Evolutionary conservation across 2,888 invertebrate genomes (phyloP).

Genomic region (Campopleginae sp.): DNA sequence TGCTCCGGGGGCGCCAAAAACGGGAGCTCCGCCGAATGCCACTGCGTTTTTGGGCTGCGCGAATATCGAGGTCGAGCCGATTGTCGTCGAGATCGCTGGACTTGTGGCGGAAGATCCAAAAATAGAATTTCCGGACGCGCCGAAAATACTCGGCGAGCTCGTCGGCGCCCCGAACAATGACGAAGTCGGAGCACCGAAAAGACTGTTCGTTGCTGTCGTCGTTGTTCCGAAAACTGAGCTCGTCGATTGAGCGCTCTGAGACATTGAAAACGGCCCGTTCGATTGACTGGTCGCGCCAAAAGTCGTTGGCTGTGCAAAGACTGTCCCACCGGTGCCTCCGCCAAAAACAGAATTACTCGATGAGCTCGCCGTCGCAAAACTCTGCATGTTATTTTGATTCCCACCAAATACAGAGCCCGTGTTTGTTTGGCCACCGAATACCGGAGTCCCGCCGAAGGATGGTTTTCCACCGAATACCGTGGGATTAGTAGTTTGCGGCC

Average conservation of each 20-base stretch:
- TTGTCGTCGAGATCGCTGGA: constrained; percentile 46
- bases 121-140: constrained; percentile 56
- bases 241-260: constrained; percentile 73
- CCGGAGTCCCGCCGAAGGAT: constrained; percentile 74
- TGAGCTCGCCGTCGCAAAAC: constrained; percentile 49
- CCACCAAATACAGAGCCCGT: constrained; percentile 72
- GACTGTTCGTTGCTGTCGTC: constrained; percentile 42
- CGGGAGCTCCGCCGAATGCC: constrained; percentile 77
- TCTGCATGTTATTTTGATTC: constrained; percentile 47
- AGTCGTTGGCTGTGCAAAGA: constrained; percentile 71
- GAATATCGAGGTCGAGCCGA: constrained; percentile 72
- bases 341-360: constrained; percentile 53
- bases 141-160: constrained; percentile 70
- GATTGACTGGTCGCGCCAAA: constrained; percentile 72
- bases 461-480: constrained; percentile 78
- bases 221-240: constrained; percentile 29
- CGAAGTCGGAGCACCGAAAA: constrained; percentile 68
- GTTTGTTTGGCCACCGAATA: constrained; percentile 72
- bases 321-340: constrained; percentile 27
- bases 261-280: constrained; percentile 73
- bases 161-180: constrained; percentile 75
- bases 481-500: constrained; percentile 65
- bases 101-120: constrained; percentile 61
- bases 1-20: constrained; percentile 75
- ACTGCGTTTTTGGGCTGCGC: constrained; percentile 72